Evolutionary conservation across 2,888 invertebrate species (phyloP).

Genomic region (Ophioninae sp.): DNA sequence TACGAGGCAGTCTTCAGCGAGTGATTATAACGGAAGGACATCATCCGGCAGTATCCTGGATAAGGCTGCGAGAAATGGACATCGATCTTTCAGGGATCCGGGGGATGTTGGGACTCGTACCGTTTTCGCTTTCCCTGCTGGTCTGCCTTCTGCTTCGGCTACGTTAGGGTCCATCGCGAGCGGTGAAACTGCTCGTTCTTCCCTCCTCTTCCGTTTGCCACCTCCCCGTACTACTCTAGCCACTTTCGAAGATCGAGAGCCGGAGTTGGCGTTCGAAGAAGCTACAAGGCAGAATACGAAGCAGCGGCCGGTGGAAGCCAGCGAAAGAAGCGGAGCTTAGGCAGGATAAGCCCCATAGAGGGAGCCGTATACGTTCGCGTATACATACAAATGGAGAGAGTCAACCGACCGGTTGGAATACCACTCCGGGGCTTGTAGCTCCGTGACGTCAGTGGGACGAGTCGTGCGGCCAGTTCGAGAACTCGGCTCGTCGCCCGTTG

Average conservation of each 20-base stretch:
- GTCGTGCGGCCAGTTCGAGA: constrained; percentile 64
- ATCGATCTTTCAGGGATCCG: neutral
- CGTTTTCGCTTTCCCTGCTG: neutral
- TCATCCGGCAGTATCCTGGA: neutral
- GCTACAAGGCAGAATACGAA: neutral
- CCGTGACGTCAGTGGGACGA: constrained; percentile 62
- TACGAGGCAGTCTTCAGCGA: no score
- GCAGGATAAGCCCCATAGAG: constrained; percentile 19
- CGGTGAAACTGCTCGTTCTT: neutral
- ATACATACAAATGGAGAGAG: constrained; percentile 15
- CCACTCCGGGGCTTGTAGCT: constrained; percentile 69
- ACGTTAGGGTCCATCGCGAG: neutral
- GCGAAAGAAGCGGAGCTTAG: constrained; percentile 26
- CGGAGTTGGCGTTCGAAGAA: neutral
- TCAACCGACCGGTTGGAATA: constrained; percentile 70
- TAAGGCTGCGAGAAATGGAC: neutral
- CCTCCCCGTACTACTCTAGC: neutral
- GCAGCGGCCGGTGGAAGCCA: constrained; percentile 4
- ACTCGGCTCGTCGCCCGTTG: constrained; percentile 53
- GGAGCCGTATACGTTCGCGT: neutral
- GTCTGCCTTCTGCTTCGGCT: neutral
- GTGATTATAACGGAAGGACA: neutral
- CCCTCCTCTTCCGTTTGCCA: neutral
- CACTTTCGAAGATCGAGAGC: neutral
- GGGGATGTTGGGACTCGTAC: neutral